Percentiles rank a stretch among this genome's conserved stretches.
These are phyloP conservation scores for Dallia pectoralis DNA, from an alignment of 2,797 vertebrate species.

Conservation along the genomic window DNA sequence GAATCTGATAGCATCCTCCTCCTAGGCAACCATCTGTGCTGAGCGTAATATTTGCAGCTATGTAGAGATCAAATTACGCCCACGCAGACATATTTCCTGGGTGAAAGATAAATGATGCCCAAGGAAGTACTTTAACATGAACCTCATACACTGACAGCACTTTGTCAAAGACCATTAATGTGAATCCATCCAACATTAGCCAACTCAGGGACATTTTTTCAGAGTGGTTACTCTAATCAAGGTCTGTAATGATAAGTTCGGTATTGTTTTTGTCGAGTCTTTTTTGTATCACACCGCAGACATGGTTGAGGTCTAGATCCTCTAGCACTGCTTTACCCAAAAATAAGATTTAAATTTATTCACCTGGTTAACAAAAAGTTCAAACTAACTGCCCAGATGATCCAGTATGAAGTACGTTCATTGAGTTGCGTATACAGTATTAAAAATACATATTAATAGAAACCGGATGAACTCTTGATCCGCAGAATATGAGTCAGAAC, in stretches of 20 bases:
- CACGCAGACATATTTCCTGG: neutral
- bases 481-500: constrained; percentile 73
- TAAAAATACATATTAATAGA: neutral
- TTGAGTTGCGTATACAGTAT: neutral
- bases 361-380: neutral
- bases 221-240: neutral
- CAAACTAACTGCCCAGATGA: no score
- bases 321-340: neutral
- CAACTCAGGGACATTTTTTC: neutral
- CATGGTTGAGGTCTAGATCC: neutral
- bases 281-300: neutral
- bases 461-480: neutral
- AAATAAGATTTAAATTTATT: neutral
- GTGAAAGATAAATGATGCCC: neutral
- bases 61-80: neutral
- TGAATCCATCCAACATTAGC: neutral
- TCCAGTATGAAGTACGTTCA: neutral
- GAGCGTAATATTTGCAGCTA: neutral
- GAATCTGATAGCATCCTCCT: neutral
- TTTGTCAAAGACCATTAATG: neutral
- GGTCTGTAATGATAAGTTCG: neutral
- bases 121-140: neutral
- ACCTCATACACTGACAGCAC: no score
- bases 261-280: neutral
- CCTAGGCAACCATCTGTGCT: neutral